Evolutionary conservation across 2,888 invertebrate genomes (phyloP), one percentile per base, ranked within the genome.

Genomic region (Xanthorhoe designata): DNA sequence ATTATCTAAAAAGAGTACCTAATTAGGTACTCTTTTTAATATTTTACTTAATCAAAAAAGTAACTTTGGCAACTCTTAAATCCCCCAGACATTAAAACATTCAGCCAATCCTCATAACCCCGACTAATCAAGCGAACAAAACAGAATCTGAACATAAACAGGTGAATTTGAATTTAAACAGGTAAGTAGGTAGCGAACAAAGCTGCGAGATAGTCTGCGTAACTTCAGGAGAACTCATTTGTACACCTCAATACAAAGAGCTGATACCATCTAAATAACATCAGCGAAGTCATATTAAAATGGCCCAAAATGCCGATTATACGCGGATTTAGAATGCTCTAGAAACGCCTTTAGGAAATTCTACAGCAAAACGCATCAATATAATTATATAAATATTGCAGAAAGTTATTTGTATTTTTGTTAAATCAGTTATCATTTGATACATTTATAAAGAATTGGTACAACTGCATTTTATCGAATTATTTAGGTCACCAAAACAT

Each of bases 181-280:
- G 70, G 68, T 66, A 68, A 69, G 68, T 66, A 74, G 67, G 72
- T 72, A 74, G 75, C 69, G 61, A 73, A 83, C 83, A 83, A 82
- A 75, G 76, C 71, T 72, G 75, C 68, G 68, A 68, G 74, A 80
- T 80, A 78, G 75, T 73, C 79, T 75, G 71, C 73, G 54, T 73
- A 84, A 87, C 78, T 85, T 86, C 77, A 78, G 74, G 76, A 77
- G 83, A 87, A 82, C 89, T 88, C 87, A 87, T 90, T 90, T 89
- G 86, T 90, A 81, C 87, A 89, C 88, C 89, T 91, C 90, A 90
- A 87, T 90, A 88, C 89, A 89, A 85, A 81, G 78, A 70, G 66
- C 49, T 29, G 90, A 90, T 90, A 84, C 57, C 65, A 91, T 91
- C 90, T 90, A 81, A 89, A 89, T 81, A 84, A 81, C 89, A 84